Conservation (phyloP, 2,113 vertebrate species). For the Oreochromis aureus region DNA sequence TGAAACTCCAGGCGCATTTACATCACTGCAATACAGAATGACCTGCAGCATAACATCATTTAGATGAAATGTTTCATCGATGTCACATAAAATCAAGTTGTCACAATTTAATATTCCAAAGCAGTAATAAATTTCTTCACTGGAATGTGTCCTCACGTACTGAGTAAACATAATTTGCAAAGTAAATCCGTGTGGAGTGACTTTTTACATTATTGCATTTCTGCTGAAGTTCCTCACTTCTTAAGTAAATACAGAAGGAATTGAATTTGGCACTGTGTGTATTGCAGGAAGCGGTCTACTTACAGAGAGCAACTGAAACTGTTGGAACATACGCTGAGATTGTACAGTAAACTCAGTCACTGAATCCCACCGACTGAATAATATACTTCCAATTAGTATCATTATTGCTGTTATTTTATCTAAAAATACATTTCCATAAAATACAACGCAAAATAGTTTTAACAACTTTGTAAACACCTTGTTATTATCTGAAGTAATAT, state of each 20-base stretch:
- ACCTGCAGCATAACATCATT: conserved; percentile 15
- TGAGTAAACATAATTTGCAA: conserved; percentile 12
- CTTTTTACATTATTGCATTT: conserved; percentile 6
- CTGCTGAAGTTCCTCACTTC: neutral
- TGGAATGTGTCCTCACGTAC: conserved; percentile 31
- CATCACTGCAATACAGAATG: conserved; percentile 2
- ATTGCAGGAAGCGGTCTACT: neutral
- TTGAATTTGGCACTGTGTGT: conserved; percentile 34
- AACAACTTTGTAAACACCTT: conserved; percentile 52
- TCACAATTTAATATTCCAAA: conserved; percentile 2
- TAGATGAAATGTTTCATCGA: neutral
- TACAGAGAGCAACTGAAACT: conserved; percentile 13
- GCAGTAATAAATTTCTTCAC: neutral
- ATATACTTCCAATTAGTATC: neutral
- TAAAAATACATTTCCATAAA: conserved; percentile 54
- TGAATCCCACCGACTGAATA: neutral
- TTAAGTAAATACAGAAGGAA: neutral
- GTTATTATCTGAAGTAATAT: neutral
- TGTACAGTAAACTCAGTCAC: neutral
- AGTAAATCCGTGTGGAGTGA: neutral
- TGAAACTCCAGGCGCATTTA: conserved; percentile 1
- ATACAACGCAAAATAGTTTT: conserved; percentile 40
- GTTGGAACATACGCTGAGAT: neutral
- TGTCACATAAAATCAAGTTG: neutral
- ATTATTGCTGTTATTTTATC: conserved; percentile 36